These are phyloP conservation scores for Agrotis segetum DNA, from an alignment of 2,888 invertebrate genomes.

Conservation along the genomic window DNA sequence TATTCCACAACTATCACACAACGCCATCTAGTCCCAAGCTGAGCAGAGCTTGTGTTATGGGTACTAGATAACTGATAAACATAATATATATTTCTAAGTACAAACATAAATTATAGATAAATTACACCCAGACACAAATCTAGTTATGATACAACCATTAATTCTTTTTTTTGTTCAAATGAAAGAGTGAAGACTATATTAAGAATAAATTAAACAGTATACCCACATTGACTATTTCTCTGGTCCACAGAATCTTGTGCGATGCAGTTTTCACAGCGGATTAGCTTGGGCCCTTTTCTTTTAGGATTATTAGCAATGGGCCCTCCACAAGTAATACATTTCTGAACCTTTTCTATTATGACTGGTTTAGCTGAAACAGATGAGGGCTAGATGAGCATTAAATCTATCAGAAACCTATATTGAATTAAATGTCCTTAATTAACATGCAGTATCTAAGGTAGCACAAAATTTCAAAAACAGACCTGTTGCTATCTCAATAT, in stretches of 20 bases:
- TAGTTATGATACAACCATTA: neutral
- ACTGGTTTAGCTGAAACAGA: slow-evolving; percentile 86
- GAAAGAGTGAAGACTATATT: neutral
- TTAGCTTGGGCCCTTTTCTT: slow-evolving; percentile 92
- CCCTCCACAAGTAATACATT: slow-evolving; percentile 92
- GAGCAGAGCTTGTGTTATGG: too few species aligned
- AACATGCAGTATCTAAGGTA: slow-evolving; percentile 32
- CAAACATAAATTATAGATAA: too few species aligned
- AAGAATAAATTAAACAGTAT: slow-evolving; percentile 15
- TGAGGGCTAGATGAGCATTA: neutral
- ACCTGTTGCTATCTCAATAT: neutral
- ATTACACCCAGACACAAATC: too few species aligned
- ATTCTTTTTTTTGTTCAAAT: neutral
- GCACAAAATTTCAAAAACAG: neutral
- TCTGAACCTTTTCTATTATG: slow-evolving; percentile 89
- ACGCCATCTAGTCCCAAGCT: too few species aligned
- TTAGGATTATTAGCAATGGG: slow-evolving; percentile 90
- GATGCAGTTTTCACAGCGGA: slow-evolving; percentile 92
- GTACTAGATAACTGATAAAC: too few species aligned
- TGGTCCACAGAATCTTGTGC: slow-evolving; percentile 90
- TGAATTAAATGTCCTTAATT: slow-evolving; percentile 1
- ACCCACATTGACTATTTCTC: slow-evolving; percentile 85
- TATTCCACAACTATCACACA: too few species aligned
- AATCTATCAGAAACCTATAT: neutral
- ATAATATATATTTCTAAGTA: too few species aligned